Evolutionary conservation across 2,888 invertebrate species (phyloP), one percentile per base, ranked within the genome.

Genomic region (Dicycla oo): DNA sequence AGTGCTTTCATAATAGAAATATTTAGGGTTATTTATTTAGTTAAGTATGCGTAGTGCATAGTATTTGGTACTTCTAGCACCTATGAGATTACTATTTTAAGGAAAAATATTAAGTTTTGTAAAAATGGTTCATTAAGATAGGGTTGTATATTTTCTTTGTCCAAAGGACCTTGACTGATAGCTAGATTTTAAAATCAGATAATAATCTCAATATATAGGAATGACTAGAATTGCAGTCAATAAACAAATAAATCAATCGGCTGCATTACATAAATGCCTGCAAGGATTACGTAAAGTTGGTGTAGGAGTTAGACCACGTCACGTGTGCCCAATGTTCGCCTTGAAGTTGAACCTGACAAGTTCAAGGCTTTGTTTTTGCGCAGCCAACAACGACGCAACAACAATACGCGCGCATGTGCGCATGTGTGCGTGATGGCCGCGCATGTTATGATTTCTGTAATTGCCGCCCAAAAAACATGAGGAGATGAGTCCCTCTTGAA

Each of bases 351-450:
- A 95, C 95, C 94, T 92, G 78, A 82, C 75, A 90, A 93, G 96
- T 96, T 96, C 96, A 96, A 96, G 96, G 95, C 91, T 93, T 90
- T 88, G 91, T 95, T 95, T 96, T 95, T 95, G 93, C 94, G 91
- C 88, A 78, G 81, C 82, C 88, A 82, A 87, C 80, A 81, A 83
- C 84, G 84, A 87, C 81, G 88, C 88, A 93, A 91, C 87, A 92
- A 93, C 92, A 93, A 93, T 92, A 90, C 90, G 70, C 83, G 84
- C 77, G 84, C 80, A 70, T 88, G 87, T 83, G 84, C 78, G 85
- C 80, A 69, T 88, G 87, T 91, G 88, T 90, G 89, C 80, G 87
- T 87, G 82, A 80, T 86, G 81, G 86, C 83, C 85, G 88, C 85
- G 88, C 82, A 86, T 88, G 78, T 82, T 87, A 83, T 82, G 81